Percentiles rank a stretch among this genome's conserved stretches.
Evolutionary conservation across 2,888 invertebrate genomes (phyloP).

Genomic region (Lamproptera curius): DNA sequence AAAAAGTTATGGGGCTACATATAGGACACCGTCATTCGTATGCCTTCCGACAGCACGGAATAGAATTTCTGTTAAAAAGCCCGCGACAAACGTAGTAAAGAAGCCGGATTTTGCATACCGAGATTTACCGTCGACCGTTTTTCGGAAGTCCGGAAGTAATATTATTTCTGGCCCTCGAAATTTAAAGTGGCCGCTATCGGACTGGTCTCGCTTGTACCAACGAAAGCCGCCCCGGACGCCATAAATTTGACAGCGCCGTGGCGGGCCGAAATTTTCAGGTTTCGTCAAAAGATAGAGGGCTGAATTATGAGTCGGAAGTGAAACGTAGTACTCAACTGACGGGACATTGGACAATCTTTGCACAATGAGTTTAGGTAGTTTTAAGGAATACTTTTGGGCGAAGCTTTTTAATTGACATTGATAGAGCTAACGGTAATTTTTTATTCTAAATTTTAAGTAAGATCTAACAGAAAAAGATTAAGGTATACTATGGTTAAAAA

Average conservation of each 20-base stretch:
- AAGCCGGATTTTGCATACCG: slow-evolving; percentile 31
- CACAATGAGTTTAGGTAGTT: too few relatives aligned
- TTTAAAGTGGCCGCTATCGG: slow-evolving; percentile 14
- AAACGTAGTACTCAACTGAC: not conserved
- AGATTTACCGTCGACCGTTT: slow-evolving; percentile 27
- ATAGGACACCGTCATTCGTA: too few relatives aligned
- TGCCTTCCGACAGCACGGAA: too few relatives aligned
- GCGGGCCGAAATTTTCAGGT: slow-evolving; percentile 19
- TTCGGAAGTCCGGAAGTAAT: slow-evolving; percentile 34
- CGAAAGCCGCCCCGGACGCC: slow-evolving; percentile 15
- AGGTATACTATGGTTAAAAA: too few relatives aligned
- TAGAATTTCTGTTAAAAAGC: slow-evolving; percentile 29
- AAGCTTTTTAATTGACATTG: too few relatives aligned
- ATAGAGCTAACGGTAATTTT: too few relatives aligned
- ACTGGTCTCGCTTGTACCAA: not conserved
- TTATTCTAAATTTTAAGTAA: too few relatives aligned
- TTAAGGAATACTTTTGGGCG: too few relatives aligned
- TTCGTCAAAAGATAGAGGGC: slow-evolving; percentile 16
- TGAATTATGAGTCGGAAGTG: slow-evolving; percentile 14
- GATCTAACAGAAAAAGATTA: too few relatives aligned
- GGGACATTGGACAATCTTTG: too few relatives aligned
- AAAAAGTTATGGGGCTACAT: too few relatives aligned
- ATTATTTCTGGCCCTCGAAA: slow-evolving; percentile 28
- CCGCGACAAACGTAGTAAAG: slow-evolving; percentile 34
- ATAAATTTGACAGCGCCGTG: slow-evolving; percentile 17